Percentiles rank a stretch among this genome's conserved stretches.
phyloP scores from a whole-genome alignment of 2,888 invertebrate species.

The Heteropelma amictum region DNA sequence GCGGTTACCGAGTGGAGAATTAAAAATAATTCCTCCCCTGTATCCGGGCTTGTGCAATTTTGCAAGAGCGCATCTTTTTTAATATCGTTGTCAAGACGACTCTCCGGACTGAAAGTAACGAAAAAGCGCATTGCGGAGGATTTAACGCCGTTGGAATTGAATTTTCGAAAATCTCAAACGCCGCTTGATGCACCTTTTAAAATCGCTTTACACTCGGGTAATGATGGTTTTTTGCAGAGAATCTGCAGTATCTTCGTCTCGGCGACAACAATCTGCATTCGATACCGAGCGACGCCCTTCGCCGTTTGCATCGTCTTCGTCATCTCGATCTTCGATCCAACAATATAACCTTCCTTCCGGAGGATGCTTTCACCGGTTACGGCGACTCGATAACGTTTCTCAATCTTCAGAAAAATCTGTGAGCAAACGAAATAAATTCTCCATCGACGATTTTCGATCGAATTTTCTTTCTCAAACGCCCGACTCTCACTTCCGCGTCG shows the following conservation, averaged over 20 bases:
- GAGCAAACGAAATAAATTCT: slow-evolving; percentile 76
- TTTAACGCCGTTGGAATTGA: too few relatives aligned
- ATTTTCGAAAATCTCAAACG: too few relatives aligned
- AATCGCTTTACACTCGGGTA: too few relatives aligned
- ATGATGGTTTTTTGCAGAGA: too few relatives aligned
- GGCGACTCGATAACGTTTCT: slow-evolving; percentile 96
- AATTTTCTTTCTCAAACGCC: background rate
- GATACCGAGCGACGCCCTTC: slow-evolving; percentile 91
- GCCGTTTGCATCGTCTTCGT: slow-evolving; percentile 90
- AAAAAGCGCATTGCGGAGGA: too few relatives aligned
- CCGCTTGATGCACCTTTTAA: too few relatives aligned
- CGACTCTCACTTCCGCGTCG: background rate
- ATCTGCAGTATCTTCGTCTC: slow-evolving; percentile 91
- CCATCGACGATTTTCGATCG: background rate
- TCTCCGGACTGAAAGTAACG: too few relatives aligned
- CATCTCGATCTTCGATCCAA: slow-evolving; percentile 93
- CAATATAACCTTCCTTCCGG: slow-evolving; percentile 89
- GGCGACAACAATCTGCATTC: slow-evolving; percentile 93
- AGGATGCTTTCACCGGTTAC: slow-evolving; percentile 92
- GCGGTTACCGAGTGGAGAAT: too few relatives aligned
- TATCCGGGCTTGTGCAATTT: too few relatives aligned
- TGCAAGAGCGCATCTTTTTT: too few relatives aligned
- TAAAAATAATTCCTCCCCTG: too few relatives aligned
- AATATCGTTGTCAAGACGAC: too few relatives aligned
- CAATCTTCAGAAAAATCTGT: slow-evolving; percentile 95